A percentile compares a stretch with the other conserved stretches of the same genome.
Evolutionary conservation across 2,113 vertebrate genomes (phyloP).

Genomic region (Alligator mississippiensis): DNA sequence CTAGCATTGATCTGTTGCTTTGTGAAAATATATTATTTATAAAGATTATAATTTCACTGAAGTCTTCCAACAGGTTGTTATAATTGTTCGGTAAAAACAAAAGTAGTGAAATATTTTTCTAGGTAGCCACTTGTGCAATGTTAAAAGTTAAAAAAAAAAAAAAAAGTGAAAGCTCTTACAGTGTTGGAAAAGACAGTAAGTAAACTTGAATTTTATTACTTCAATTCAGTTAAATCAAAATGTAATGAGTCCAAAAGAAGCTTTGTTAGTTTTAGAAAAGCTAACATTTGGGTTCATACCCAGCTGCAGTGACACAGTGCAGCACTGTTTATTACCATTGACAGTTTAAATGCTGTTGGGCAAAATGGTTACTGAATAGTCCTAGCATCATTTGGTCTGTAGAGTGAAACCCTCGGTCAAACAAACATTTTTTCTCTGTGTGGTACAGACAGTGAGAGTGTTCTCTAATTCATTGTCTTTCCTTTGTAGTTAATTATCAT

Average conservation of each 20-base stretch:
- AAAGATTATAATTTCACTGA: background rate
- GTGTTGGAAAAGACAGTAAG: background rate
- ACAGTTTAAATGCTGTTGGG: constrained; percentile 46
- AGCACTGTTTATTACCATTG: constrained; percentile 59
- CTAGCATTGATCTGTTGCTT: background rate
- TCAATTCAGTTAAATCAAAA: constrained; percentile 66
- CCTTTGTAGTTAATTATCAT: background rate
- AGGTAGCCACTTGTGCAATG: background rate
- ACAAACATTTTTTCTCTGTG: constrained; percentile 44
- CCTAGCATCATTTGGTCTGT: constrained; percentile 1
- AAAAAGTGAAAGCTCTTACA: background rate
- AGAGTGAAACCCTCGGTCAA: constrained; percentile 37
- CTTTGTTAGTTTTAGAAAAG: constrained; percentile 72
- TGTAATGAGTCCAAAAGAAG: constrained; percentile 69
- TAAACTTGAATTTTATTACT: constrained; percentile 43
- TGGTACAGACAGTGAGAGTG: constrained; percentile 35
- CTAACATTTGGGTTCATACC: constrained; percentile 54
- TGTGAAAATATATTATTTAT: background rate
- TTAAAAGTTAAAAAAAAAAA: no score
- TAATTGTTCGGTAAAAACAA: background rate
- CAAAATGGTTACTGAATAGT: constrained; percentile 68
- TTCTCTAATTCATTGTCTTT: constrained; percentile 65
- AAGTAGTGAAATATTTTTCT: constrained; percentile 9
- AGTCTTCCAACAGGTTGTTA: background rate
- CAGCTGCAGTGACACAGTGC: constrained; percentile 75